phyloP scores from a whole-genome alignment of 64 coral and sea anemone species.

The Porites australiensis region DNA sequence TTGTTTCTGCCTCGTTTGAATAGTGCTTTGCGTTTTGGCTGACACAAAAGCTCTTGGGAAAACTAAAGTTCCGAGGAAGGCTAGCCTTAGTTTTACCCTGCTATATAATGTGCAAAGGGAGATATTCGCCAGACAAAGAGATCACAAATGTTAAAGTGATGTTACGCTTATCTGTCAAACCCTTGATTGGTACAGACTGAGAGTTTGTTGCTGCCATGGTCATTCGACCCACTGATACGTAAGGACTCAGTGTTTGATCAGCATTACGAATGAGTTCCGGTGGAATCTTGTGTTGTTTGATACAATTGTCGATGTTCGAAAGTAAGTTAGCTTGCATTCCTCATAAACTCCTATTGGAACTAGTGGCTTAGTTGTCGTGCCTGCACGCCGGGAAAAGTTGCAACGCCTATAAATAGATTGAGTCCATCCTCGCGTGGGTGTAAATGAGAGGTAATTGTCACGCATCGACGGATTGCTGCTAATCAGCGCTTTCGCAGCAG shows the following conservation, averaged over 20 bases:
- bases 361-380: conserved; percentile 38
- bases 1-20: conserved; percentile 59
- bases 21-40: conserved; percentile 62
- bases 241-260: conserved; percentile 10
- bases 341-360: conserved; percentile 58
- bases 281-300: conserved; percentile 38
- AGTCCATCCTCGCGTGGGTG: conserved; percentile 15
- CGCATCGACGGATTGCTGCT: conserved; percentile 49
- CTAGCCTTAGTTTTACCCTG: conserved; percentile 67
- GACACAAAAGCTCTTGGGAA: conserved; percentile 77
- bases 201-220: conserved; percentile 46
- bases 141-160: conserved; percentile 63
- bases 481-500: conserved; percentile 50
- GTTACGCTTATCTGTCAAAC: conserved; percentile 53
- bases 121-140: conserved; percentile 58
- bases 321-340: conserved; percentile 57
- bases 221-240: conserved; percentile 46
- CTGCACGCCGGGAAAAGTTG: conserved; percentile 53
- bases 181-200: conserved; percentile 60
- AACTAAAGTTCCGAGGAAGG: conserved; percentile 66
- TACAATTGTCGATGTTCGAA: conserved; percentile 20
- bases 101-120: conserved; percentile 57
- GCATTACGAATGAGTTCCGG: conserved; percentile 24
- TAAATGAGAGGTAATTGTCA: conserved; percentile 53
- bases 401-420: conserved; percentile 32